Percentiles rank a stretch among this genome's conserved stretches.
These are phyloP conservation scores for Syrista parreyssii DNA, from an alignment of 2,888 invertebrate genomes.

Conservation along the genomic window DNA sequence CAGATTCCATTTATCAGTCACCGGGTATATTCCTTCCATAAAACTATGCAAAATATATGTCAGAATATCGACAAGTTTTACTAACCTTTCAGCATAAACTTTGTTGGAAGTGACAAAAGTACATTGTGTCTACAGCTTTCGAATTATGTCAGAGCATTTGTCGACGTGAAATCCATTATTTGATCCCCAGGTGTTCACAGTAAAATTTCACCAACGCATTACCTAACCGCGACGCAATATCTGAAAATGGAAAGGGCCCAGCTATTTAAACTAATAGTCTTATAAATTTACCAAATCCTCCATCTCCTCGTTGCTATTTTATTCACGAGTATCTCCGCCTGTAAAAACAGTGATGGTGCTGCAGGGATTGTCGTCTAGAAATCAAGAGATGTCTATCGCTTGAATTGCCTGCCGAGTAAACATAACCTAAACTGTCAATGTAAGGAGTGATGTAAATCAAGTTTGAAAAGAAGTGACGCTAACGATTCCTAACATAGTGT, in stretches of 20 bases:
- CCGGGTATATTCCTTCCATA: not conserved
- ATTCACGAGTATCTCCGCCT: no score
- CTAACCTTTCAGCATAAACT: no score
- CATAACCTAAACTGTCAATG: no score
- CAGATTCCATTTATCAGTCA: not conserved
- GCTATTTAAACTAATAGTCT: not conserved
- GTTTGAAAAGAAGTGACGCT: no score
- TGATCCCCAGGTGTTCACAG: not conserved
- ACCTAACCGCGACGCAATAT: not conserved
- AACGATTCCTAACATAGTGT: no score
- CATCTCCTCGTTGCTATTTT: not conserved
- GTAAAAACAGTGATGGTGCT: no score
- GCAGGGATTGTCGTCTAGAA: no score
- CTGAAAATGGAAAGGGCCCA: not conserved
- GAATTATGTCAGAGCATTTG: not conserved
- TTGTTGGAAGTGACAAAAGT: no score
- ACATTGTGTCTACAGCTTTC: no score
- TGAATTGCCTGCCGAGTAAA: no score
- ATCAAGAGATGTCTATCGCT: no score
- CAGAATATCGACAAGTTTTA: not conserved
- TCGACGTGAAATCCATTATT: not conserved
- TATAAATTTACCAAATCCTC: not conserved
- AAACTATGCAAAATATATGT: not conserved
- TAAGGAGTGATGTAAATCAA: no score
- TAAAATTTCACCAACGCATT: not conserved